Conservation (phyloP, 2,888 invertebrate species). For the Blastobasis adustella region DNA sequence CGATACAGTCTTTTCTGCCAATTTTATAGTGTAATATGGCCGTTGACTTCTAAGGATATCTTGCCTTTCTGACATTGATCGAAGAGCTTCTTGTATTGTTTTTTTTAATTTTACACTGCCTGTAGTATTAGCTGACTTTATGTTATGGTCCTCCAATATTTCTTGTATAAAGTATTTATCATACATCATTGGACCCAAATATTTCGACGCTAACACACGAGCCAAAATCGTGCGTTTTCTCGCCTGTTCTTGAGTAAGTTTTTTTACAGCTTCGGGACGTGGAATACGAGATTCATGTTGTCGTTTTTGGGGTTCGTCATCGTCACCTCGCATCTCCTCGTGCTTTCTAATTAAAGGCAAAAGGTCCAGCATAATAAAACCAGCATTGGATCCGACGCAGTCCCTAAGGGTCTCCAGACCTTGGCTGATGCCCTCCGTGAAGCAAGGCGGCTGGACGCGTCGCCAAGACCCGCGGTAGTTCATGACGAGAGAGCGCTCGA, state of each 20-base stretch:
- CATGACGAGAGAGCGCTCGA: constrained; percentile 63
- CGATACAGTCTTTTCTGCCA: constrained; percentile 59
- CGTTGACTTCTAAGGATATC: constrained; percentile 60
- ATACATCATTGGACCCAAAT: constrained; percentile 65
- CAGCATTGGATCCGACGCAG: constrained; percentile 60
- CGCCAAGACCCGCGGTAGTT: constrained; percentile 49
- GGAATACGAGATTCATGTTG: constrained; percentile 55
- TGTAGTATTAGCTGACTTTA: constrained; percentile 50
- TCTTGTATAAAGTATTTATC: constrained; percentile 62
- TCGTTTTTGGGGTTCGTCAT: constrained; percentile 33
- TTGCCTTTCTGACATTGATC: constrained; percentile 53
- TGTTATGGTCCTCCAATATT: constrained; percentile 43
- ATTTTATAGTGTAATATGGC: constrained; percentile 59
- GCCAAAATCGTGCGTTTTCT: constrained; percentile 49
- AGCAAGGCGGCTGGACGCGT: constrained; percentile 59
- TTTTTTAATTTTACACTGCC: constrained; percentile 42
- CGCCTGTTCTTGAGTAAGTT: constrained; percentile 60
- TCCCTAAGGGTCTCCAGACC: constrained; percentile 64
- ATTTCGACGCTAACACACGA: constrained; percentile 64
- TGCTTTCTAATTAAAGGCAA: constrained; percentile 54
- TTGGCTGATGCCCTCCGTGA: constrained; percentile 63
- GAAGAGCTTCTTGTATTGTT: constrained; percentile 44
- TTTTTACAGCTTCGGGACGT: constrained; percentile 35
- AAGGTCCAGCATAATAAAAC: constrained; percentile 58
- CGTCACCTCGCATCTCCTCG: constrained; percentile 35